Percentiles rank a stretch among this genome's conserved stretches.
These are phyloP conservation scores for Enteromius paludinosus DNA, from an alignment of 2,797 vertebrate species.

Conservation along the genomic window DNA sequence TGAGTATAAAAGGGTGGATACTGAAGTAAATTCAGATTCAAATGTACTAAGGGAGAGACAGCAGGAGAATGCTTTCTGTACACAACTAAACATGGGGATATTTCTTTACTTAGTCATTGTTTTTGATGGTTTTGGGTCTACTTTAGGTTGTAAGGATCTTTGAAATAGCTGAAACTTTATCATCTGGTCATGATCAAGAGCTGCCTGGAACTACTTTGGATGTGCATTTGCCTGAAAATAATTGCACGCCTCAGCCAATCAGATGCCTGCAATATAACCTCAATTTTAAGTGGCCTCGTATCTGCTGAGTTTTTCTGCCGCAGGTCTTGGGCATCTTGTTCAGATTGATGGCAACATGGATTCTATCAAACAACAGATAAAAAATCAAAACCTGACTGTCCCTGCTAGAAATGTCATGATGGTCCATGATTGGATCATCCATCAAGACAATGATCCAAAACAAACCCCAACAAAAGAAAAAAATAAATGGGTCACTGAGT, in stretches of 20 bases:
- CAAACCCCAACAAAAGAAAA: background rate
- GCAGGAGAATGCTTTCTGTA: too few relatives aligned
- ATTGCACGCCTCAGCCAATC: background rate
- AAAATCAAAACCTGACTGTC: background rate
- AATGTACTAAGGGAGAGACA: too few relatives aligned
- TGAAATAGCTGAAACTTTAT: background rate
- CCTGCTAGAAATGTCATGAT: too few relatives aligned
- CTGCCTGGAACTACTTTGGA: too few relatives aligned
- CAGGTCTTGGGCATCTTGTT: background rate
- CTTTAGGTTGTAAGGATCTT: background rate
- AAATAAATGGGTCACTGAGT: background rate
- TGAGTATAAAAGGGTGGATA: too few relatives aligned
- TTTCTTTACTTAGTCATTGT: background rate
- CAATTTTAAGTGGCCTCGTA: background rate
- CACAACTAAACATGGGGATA: background rate
- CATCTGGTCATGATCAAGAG: background rate
- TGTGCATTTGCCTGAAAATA: background rate
- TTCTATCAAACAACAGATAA: background rate
- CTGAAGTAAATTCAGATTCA: too few relatives aligned
- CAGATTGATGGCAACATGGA: background rate
- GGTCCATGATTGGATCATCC: background rate
- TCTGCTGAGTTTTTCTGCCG: background rate
- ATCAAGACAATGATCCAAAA: background rate
- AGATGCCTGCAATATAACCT: background rate
- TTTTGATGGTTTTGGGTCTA: background rate